Percentiles rank a stretch among this genome's conserved stretches.
Evolutionary conservation across 2,113 vertebrate genomes (phyloP).

Genomic region (Takifugu flavidus): DNA sequence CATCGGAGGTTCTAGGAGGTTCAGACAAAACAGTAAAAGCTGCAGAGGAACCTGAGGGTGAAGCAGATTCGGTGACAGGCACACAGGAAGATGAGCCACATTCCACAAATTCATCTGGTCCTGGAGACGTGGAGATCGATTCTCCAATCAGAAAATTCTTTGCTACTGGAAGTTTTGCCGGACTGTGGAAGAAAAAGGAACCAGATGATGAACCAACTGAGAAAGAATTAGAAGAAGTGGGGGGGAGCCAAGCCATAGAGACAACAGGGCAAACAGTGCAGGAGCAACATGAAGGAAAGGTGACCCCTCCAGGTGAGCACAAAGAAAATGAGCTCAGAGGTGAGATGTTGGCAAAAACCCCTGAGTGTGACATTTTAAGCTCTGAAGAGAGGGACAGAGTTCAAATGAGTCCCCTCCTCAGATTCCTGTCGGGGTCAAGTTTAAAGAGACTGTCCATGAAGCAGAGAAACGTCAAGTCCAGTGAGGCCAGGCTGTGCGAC

Average conservation of each 20-base stretch:
- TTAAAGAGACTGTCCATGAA: constrained; percentile 86
- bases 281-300: constrained; percentile 27
- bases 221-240: constrained; percentile 51
- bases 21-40: constrained; percentile 36
- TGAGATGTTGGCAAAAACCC: constrained; percentile 14
- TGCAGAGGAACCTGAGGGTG: constrained; percentile 54
- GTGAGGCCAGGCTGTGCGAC: constrained; percentile 68
- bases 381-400: constrained; percentile 81
- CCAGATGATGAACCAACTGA: constrained; percentile 67
- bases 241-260: constrained; percentile 32
- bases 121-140: constrained; percentile 66
- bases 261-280: constrained; percentile 18
- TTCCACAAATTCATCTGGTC: constrained; percentile 52
- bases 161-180: constrained; percentile 82
- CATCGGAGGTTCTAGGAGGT: constrained; percentile 34
- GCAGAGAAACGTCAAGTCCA: constrained; percentile 74
- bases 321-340: constrained; percentile 14
- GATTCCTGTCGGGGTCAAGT: constrained; percentile 79
- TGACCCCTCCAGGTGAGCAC: constrained; percentile 3
- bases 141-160: constrained; percentile 88
- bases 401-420: constrained; percentile 86
- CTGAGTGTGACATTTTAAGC: constrained; percentile 74
- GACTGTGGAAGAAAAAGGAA: constrained; percentile 84
- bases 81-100: constrained; percentile 33
- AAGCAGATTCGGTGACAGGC: background rate